A percentile compares a stretch with the other conserved stretches of the same genome.
phyloP scores from a whole-genome alignment of 1,140 invertebrate genomes.

The Ceratina calcarata region DNA sequence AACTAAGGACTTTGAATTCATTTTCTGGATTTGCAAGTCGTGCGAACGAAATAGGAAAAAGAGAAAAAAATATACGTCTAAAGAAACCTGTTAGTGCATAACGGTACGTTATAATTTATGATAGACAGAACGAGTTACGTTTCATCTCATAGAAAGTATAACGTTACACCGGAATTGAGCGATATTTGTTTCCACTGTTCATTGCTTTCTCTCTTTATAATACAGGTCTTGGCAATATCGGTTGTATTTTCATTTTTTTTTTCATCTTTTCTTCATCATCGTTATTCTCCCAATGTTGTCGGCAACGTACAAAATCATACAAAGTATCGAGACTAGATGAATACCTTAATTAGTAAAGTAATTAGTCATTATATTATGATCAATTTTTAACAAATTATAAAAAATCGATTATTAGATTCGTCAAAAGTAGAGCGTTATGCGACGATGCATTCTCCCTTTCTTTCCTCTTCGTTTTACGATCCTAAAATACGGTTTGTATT shows the following conservation, averaged over 20 bases:
- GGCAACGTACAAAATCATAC: constrained; percentile 61
- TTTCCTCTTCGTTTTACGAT: neutral
- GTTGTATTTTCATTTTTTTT: constrained; percentile 25
- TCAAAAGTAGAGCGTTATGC: constrained; percentile 59
- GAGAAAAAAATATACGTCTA: neutral
- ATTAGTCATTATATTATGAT: constrained; percentile 60
- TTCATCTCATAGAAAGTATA: constrained; percentile 37
- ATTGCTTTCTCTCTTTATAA: constrained; percentile 15
- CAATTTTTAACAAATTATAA: constrained; percentile 59
- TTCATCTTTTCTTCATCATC: neutral
- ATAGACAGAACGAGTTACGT: constrained; percentile 25
- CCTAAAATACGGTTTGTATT: constrained; percentile 27
- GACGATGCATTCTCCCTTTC: constrained; percentile 50
- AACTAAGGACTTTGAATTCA: neutral
- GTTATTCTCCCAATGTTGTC: constrained; percentile 27
- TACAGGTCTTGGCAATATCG: constrained; percentile 32
- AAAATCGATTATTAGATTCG: constrained; percentile 56
- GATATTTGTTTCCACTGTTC: constrained; percentile 26
- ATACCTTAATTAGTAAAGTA: constrained; percentile 62
- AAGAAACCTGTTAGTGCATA: constrained; percentile 12
- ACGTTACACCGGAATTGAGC: constrained; percentile 47
- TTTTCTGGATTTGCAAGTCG: constrained; percentile 6
- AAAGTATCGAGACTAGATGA: constrained; percentile 65
- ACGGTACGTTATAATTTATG: neutral
- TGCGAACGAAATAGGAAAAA: constrained; percentile 14